Conservation (phyloP, 1,140 invertebrate species). For the Chrysoperla carnea region DNA sequence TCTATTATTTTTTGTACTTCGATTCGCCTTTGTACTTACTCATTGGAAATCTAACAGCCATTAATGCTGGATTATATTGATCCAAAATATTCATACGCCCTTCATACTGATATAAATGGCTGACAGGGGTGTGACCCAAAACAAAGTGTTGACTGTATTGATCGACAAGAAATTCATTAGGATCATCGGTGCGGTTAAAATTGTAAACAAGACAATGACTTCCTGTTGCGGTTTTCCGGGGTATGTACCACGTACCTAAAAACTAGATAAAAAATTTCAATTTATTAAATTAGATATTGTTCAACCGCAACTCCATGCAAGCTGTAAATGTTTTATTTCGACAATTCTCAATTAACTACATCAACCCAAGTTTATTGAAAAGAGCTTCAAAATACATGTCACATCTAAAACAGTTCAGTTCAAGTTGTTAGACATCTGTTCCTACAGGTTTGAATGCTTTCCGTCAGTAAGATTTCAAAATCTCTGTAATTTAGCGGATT, state of each 20-base stretch:
- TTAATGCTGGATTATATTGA: conserved; percentile 39
- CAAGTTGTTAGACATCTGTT: no score
- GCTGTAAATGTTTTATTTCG: no score
- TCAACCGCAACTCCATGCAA: no score
- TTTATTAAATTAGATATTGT: no score
- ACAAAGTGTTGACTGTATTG: conserved; percentile 58
- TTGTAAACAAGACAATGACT: conserved; percentile 65
- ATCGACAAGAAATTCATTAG: conserved; percentile 44
- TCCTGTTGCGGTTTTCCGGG: conserved; percentile 66
- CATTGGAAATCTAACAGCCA: conserved; percentile 58
- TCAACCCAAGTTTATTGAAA: no score
- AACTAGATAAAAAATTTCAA: conserved; percentile 29
- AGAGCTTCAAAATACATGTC: no score
- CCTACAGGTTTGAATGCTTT: no score
- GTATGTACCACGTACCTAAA: conserved; percentile 65
- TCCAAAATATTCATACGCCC: conserved; percentile 46
- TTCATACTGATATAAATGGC: conserved; percentile 59
- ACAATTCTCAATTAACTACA: no score
- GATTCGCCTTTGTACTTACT: conserved; percentile 50
- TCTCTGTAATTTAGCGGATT: no score
- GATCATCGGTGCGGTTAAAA: conserved; percentile 47
- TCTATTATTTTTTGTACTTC: no score
- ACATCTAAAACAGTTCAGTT: no score
- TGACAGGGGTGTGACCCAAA: conserved; percentile 42
- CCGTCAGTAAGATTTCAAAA: no score